Conservation (phyloP, 2,888 invertebrate species). For the Apotomis turbidana region DNA sequence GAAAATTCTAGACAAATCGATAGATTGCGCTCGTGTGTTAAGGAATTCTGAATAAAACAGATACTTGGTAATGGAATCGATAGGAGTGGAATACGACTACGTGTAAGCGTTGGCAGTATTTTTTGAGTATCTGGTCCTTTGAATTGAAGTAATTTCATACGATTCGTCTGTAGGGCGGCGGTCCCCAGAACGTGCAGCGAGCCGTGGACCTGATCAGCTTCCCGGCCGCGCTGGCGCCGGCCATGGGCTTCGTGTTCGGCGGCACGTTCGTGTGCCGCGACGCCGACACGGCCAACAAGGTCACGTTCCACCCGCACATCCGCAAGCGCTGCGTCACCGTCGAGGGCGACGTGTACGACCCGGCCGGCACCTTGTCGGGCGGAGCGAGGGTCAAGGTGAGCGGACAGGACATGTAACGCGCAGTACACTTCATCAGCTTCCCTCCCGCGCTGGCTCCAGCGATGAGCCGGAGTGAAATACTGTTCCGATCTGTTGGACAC, state of each 20-base stretch:
- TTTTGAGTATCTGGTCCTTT: too few relatives aligned
- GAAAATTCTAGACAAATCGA: too few relatives aligned
- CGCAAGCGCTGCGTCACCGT: slow-evolving; percentile 91
- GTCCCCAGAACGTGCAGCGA: slow-evolving; percentile 90
- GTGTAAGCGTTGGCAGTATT: too few relatives aligned
- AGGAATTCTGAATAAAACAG: too few relatives aligned
- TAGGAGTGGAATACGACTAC: too few relatives aligned
- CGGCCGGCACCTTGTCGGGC: slow-evolving; percentile 94
- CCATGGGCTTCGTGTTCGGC: slow-evolving; percentile 96
- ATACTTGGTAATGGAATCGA: too few relatives aligned
- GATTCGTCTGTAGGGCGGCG: slow-evolving; percentile 72
- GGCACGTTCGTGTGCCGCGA: slow-evolving; percentile 92
- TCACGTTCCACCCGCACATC: slow-evolving; percentile 90
- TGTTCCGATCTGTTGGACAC: too few relatives aligned
- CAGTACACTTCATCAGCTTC: too few relatives aligned
- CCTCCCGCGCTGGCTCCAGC: too few relatives aligned
- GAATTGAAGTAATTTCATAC: too few relatives aligned
- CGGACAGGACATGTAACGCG: slow-evolving; percentile 61
- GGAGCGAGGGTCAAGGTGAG: slow-evolving; percentile 87
- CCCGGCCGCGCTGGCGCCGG: slow-evolving; percentile 85
- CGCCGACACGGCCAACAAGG: slow-evolving; percentile 90
- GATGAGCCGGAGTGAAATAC: too few relatives aligned
- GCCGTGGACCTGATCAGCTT: slow-evolving; percentile 92
- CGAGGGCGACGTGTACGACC: slow-evolving; percentile 96
- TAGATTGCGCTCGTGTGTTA: too few relatives aligned